Percentiles rank a stretch among this genome's conserved stretches.
Evolutionary conservation across 2,113 vertebrate genomes (phyloP).

Genomic region (Caranx melampygus): DNA sequence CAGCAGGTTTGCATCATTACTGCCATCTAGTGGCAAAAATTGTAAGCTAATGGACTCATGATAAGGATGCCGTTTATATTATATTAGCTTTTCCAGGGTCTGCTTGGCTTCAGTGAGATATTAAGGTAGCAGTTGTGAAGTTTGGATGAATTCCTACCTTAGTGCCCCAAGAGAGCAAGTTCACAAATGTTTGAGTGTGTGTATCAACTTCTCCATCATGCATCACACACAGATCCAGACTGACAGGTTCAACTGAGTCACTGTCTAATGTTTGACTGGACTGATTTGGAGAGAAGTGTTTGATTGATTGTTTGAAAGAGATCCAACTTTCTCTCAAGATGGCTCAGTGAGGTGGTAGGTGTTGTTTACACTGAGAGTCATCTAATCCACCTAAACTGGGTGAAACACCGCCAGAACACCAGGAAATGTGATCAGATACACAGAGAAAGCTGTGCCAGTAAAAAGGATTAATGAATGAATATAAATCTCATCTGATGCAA

Average conservation of each 20-base stretch:
- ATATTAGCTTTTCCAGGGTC: neutral
- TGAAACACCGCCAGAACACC: conserved; percentile 17
- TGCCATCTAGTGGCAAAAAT: conserved; percentile 28
- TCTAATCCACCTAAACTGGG: conserved; percentile 19
- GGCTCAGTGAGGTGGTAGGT: conserved; percentile 22
- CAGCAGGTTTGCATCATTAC: neutral
- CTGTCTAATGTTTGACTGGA: neutral
- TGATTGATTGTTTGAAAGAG: conserved; percentile 14
- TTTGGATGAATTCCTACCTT: neutral
- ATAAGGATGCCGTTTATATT: neutral
- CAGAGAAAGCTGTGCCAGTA: neutral
- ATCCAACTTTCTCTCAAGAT: conserved; percentile 13
- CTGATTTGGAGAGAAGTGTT: neutral
- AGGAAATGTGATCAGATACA: neutral
- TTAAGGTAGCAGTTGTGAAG: neutral
- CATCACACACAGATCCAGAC: neutral
- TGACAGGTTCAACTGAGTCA: neutral
- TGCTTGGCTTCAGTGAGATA: neutral
- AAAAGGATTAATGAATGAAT: conserved; percentile 7
- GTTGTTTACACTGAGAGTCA: conserved; percentile 17
- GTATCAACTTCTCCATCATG: neutral
- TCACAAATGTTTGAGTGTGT: neutral
- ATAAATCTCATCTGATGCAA: neutral
- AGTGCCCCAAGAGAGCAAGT: neutral
- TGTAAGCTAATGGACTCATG: neutral